These are phyloP conservation scores for Heliconius hermathena DNA, from an alignment of 1,140 invertebrate genomes.

Conservation along the genomic window DNA sequence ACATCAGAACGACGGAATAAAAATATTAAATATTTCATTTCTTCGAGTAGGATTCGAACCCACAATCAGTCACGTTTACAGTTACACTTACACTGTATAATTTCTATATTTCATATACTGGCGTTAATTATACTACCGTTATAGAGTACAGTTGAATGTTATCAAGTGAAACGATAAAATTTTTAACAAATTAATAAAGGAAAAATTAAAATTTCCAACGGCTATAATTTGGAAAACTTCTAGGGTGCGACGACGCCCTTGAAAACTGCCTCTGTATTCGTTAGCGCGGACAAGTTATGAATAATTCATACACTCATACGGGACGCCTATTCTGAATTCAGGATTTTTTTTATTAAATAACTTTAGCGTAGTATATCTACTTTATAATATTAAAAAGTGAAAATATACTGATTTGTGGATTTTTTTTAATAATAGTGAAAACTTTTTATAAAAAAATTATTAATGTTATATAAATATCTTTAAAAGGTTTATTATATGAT, in stretches of 20 bases:
- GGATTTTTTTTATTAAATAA: constrained; percentile 24
- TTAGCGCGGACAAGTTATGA: constrained; percentile 53
- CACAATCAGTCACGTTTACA: too few species aligned
- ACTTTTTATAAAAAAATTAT: too few species aligned
- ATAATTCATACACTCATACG: constrained; percentile 53
- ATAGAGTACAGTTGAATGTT: not conserved
- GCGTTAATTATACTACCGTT: not conserved
- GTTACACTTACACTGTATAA: too few species aligned
- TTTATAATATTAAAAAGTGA: not conserved
- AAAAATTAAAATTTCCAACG: constrained; percentile 27
- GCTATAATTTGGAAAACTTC: constrained; percentile 34
- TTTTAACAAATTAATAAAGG: not conserved
- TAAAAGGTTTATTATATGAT: too few species aligned
- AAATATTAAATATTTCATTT: too few species aligned
- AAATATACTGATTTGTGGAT: not conserved
- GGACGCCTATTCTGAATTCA: constrained; percentile 36
- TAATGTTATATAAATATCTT: too few species aligned
- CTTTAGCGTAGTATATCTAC: not conserved
- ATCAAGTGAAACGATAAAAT: not conserved
- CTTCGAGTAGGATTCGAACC: too few species aligned
- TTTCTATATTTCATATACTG: not conserved
- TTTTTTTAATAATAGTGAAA: too few species aligned
- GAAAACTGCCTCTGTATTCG: constrained; percentile 53
- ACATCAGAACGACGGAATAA: too few species aligned
- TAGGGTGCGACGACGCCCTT: constrained; percentile 46